Evolutionary conservation across 2,797 vertebrate genomes (phyloP).

Genomic region (Craterocephalus amniculus): DNA sequence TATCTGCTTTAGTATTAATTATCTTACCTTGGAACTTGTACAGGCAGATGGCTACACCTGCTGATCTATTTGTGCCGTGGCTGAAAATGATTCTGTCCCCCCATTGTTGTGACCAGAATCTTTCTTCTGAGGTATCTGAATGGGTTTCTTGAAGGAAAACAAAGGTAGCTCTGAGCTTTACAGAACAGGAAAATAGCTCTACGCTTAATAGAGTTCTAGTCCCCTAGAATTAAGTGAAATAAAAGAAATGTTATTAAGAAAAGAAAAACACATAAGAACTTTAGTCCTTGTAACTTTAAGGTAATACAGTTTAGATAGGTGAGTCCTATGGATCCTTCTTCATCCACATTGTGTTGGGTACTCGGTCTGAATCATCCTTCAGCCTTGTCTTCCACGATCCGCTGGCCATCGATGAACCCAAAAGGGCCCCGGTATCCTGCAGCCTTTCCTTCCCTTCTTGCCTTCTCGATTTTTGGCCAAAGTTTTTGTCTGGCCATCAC

Average conservation of each 20-base stretch:
- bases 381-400: not conserved
- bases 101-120: not conserved
- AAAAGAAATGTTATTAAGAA: not conserved
- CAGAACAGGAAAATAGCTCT: not conserved
- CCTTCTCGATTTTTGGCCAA: not conserved
- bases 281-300: not conserved
- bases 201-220: conserved; percentile 6
- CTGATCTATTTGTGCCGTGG: not conserved
- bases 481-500: not conserved
- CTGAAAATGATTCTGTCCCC: not conserved
- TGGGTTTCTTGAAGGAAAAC: conserved; percentile 1
- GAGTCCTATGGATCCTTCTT: not conserved
- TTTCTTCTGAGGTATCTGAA: not conserved
- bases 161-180: not conserved
- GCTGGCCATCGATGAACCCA: not conserved
- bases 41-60: not conserved
- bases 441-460: not conserved
- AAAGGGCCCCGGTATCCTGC: not conserved
- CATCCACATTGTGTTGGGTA: no score
- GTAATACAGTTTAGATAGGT: not conserved
- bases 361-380: not conserved
- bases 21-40: not conserved
- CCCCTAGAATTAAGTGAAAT: conserved; percentile 8
- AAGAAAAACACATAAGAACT: not conserved
- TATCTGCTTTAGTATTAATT: not conserved